phyloP scores from a whole-genome alignment of 2,888 invertebrate species.

The Chrysolina americana region DNA sequence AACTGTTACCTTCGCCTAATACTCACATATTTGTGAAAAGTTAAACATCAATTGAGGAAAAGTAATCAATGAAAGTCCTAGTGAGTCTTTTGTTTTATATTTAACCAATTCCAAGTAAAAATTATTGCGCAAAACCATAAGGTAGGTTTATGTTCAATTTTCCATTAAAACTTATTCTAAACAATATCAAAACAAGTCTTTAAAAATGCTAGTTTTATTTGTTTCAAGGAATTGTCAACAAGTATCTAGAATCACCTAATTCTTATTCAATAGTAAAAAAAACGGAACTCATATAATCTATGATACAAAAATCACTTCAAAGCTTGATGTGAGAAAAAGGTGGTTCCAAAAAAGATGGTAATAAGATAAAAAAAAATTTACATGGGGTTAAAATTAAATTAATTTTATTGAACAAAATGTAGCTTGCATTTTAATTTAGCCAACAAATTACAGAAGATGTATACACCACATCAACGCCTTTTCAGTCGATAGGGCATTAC shows the following conservation, averaged over 20 bases:
- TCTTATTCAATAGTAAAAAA: slow-evolving; percentile 50
- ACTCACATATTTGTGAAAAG: not conserved
- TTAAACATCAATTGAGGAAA: slow-evolving; percentile 18
- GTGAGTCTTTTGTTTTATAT: slow-evolving; percentile 54
- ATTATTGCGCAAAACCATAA: slow-evolving; percentile 61
- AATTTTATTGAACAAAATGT: slow-evolving; percentile 63
- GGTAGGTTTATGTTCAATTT: slow-evolving; percentile 50
- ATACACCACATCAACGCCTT: slow-evolving; percentile 58
- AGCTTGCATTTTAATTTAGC: slow-evolving; percentile 60
- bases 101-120: slow-evolving; percentile 62
- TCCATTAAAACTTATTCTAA: slow-evolving; percentile 58
- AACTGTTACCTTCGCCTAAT: no score
- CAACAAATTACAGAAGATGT: slow-evolving; percentile 63
- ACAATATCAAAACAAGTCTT: slow-evolving; percentile 64
- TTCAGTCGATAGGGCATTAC: slow-evolving; percentile 54
- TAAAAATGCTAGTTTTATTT: slow-evolving; percentile 63
- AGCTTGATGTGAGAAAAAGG: slow-evolving; percentile 54
- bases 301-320: slow-evolving; percentile 47
- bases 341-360: slow-evolving; percentile 58
- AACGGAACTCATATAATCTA: slow-evolving; percentile 47
- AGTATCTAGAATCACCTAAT: slow-evolving; percentile 59
- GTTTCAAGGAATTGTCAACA: slow-evolving; percentile 59
- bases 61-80: slow-evolving; percentile 49
- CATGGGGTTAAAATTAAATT: slow-evolving; percentile 63
- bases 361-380: slow-evolving; percentile 61